These are phyloP conservation scores for Coendou prehensilis DNA, from an alignment of 2,797 vertebrate species.

Conservation along the genomic window DNA sequence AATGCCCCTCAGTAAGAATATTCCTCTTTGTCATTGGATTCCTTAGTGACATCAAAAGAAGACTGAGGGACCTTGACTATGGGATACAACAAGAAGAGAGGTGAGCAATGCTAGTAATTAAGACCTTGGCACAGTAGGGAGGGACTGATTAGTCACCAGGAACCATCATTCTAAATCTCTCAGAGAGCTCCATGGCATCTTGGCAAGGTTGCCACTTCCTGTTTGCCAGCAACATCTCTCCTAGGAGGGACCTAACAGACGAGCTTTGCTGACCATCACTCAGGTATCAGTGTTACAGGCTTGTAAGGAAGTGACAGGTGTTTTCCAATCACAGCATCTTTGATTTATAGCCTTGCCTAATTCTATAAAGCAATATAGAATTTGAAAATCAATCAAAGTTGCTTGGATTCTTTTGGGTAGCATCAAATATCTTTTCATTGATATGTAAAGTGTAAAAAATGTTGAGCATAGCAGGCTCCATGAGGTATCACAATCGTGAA, in stretches of 20 bases:
- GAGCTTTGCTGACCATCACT: no score
- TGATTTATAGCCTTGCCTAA: not conserved
- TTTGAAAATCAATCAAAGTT: not conserved
- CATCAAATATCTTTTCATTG: not conserved
- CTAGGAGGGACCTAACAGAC: not conserved
- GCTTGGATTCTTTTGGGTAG: not conserved
- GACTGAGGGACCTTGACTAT: not conserved
- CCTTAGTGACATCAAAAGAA: not conserved
- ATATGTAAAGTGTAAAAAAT: not conserved
- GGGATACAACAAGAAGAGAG: not conserved
- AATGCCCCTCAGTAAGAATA: not conserved
- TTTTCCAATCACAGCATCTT: not conserved
- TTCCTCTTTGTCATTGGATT: not conserved
- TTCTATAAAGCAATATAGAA: not conserved
- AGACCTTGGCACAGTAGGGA: not conserved
- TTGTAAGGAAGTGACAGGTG: not conserved
- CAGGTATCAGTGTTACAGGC: not conserved
- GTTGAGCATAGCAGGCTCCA: rapidly evolving
- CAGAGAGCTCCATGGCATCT: not conserved
- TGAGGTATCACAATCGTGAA: rapidly evolving
- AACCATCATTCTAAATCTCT: not conserved
- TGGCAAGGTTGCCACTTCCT: not conserved
- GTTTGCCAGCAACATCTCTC: not conserved
- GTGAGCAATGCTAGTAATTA: not conserved
- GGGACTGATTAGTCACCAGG: not conserved